These are phyloP conservation scores for Puffinus mauretanicus DNA, from an alignment of 2,113 vertebrate species.

Conservation along the genomic window DNA sequence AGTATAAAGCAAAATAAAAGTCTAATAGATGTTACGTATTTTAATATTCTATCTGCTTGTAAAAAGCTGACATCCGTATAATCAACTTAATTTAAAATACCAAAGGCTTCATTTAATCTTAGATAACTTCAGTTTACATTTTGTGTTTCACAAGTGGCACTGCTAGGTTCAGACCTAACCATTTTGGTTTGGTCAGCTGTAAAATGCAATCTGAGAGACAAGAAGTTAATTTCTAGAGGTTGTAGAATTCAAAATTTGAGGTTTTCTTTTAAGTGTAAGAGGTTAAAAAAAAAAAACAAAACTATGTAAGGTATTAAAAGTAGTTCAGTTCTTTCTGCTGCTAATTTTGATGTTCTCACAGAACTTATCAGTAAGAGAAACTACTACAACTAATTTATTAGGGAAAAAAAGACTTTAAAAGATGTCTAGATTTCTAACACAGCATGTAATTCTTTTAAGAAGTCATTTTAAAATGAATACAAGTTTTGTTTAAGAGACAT, in stretches of 20 bases:
- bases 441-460: not conserved
- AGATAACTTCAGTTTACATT: not conserved
- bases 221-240: not conserved
- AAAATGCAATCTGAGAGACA: not conserved
- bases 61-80: not conserved
- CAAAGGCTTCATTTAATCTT: not conserved
- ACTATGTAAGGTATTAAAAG: slow-evolving; percentile 5
- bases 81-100: not conserved
- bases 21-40: not conserved
- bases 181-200: not conserved
- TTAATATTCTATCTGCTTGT: not conserved
- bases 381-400: not conserved
- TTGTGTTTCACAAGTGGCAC: not conserved
- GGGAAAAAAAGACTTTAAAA: not conserved
- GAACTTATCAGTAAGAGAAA: not conserved
- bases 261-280: not conserved
- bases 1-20: not conserved
- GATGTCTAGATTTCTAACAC: not conserved
- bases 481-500: not conserved
- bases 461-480: not conserved
- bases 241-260: not conserved
- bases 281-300: not conserved
- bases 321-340: not conserved
- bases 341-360: not conserved
- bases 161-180: not conserved